Base-by-base conservation (phyloP, 2,888 invertebrate genomes). In the Lucinisca nassula region DNA sequence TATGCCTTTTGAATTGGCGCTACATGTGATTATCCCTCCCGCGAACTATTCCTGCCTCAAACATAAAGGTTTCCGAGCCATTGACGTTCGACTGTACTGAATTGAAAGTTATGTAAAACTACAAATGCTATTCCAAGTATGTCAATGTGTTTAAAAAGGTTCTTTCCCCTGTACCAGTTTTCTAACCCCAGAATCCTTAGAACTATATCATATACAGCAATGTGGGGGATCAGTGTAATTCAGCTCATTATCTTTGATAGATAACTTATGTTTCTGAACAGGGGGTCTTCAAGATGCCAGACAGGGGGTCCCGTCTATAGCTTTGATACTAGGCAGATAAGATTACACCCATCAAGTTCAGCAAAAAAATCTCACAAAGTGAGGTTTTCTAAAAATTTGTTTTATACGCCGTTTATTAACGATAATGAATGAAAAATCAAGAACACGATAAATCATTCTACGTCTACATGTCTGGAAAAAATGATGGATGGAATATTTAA, bases 381-480 rank as follows among this genome's bases (percentile, higher is more conserved):
- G 67, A 67, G 35, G 35, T 67, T 67, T 67, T 67, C 67, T 55
- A 55, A 67, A 67, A 67, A 35, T n/a, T 32, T 67, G 67, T 67
- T 67, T 67, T 67, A 67, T 67, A 67, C 67, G 30, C 67, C 17
- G 67, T 67, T 67, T 67, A 67, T 67, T 67, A 67, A 67, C 17
- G 67, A 67, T 67, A 67, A 67, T 67, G 67, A 67, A 67, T 67
- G 67, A 30, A 67, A 67, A 35, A 67, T 67, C 67, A 35, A 35
- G 35, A 35, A 6, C 27, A 30, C 10, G 67, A 67, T 67, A 67
- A 67, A 67, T 67, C 67, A 67, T 67, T 17, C 4, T 17, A 8
- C 24, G 67, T 67, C 67, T 67, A 67, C 35, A 30, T 8, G 32
- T 67, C 35, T 35, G 35, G 10, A 35, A 45, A 67, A 35, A 67